Conservation (phyloP, 2,888 invertebrate genomes). For the Hypercompe scribonia region DNA sequence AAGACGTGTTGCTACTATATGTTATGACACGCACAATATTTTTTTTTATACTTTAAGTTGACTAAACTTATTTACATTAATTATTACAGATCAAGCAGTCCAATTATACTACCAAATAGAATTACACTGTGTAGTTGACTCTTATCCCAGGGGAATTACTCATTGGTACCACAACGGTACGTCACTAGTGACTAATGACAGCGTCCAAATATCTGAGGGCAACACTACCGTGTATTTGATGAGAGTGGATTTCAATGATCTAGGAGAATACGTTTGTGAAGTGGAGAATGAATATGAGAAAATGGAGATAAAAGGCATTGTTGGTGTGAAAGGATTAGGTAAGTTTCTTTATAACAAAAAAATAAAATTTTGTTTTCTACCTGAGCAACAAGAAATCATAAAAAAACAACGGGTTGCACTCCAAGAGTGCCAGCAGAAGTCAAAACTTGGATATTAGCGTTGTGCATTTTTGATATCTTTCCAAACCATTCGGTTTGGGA, state of each 20-base stretch:
- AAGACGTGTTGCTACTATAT: too few relatives aligned
- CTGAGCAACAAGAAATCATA: too few relatives aligned
- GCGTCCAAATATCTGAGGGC: slow-evolving; percentile 58
- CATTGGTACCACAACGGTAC: slow-evolving; percentile 75
- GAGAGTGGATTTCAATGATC: slow-evolving; percentile 65
- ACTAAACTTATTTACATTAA: not conserved
- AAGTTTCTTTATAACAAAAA: slow-evolving; percentile 34
- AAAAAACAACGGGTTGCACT: too few relatives aligned
- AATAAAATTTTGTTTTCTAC: too few relatives aligned
- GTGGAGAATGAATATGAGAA: slow-evolving; percentile 81
- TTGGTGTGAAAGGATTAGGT: slow-evolving; percentile 72
- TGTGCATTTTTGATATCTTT: too few relatives aligned
- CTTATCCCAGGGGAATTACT: slow-evolving; percentile 58
- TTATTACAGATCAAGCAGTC: slow-evolving; percentile 62
- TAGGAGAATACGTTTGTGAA: slow-evolving; percentile 84
- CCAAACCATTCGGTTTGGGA: too few relatives aligned
- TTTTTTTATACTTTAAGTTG: not conserved
- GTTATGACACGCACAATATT: too few relatives aligned
- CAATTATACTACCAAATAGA: slow-evolving; percentile 67
- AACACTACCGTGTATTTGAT: slow-evolving; percentile 60
- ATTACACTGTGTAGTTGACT: slow-evolving; percentile 63
- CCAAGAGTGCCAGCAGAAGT: too few relatives aligned
- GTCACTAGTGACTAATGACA: slow-evolving; percentile 44
- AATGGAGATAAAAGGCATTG: slow-evolving; percentile 59
- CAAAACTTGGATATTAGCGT: too few relatives aligned